A percentile compares a stretch with the other conserved stretches of the same genome.
Conservation (phyloP, 2,113 vertebrate genomes). For the Myocastor coypus region DNA sequence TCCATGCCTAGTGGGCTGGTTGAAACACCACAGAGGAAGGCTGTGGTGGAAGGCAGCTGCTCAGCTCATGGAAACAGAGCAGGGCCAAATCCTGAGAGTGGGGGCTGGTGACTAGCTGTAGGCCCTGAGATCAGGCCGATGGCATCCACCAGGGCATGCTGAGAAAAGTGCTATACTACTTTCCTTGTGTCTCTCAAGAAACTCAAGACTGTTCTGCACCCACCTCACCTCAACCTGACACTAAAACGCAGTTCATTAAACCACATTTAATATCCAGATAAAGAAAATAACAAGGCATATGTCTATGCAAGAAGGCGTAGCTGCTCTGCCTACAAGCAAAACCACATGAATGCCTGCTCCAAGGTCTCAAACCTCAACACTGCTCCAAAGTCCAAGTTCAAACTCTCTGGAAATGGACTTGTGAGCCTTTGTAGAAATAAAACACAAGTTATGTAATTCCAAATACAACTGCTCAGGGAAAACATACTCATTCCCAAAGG, state of each 20-base stretch:
- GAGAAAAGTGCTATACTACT: neutral
- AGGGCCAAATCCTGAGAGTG: neutral
- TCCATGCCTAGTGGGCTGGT: neutral
- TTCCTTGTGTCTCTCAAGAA: neutral
- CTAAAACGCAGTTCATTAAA: neutral
- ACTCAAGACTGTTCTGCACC: neutral
- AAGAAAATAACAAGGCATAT: neutral
- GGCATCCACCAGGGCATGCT: neutral
- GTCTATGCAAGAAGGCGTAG: neutral
- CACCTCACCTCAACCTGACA: neutral
- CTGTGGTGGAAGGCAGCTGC: neutral
- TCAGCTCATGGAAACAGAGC: neutral
- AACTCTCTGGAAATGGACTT: neutral
- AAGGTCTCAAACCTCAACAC: neutral
- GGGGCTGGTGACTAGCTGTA: neutral
- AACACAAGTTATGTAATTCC: neutral
- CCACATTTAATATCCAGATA: neutral
- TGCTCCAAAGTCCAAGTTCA: neutral
- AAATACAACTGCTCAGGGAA: neutral
- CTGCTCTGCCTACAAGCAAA: neutral
- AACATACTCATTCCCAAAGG: neutral
- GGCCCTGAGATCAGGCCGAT: neutral
- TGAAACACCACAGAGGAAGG: neutral
- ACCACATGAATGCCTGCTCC: neutral
- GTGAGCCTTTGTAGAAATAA: neutral